Percentiles rank a stretch among this genome's conserved stretches.
Conservation (phyloP, 2,113 vertebrate genomes). For the Pipa parva region DNA sequence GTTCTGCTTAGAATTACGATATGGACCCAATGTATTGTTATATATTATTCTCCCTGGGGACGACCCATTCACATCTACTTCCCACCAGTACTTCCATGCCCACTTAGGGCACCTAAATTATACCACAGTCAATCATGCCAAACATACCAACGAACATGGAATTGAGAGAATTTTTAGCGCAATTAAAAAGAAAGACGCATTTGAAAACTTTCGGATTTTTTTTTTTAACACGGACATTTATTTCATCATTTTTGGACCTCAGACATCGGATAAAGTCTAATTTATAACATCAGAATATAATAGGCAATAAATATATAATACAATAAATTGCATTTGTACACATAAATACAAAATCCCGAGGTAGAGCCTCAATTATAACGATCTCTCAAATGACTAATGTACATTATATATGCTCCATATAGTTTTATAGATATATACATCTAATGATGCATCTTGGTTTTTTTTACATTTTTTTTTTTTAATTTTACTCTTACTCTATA, state of each 20-base stretch:
- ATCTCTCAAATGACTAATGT: constrained; percentile 80
- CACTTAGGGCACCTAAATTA: no score
- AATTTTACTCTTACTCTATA: constrained; percentile 52
- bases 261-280: constrained; percentile 86
- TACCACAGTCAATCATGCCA: no score
- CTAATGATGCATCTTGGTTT: constrained; percentile 67
- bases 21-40: no score
- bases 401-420: constrained; percentile 74
- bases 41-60: no score
- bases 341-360: constrained; percentile 99
- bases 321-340: constrained; percentile 96
- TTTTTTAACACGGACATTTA: constrained; percentile 93
- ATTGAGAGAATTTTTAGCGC: no score
- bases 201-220: no score
- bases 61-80: no score
- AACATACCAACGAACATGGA: no score
- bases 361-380: constrained; percentile 98
- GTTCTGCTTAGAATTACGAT: no score
- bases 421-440: constrained; percentile 55
- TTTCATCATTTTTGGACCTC: constrained; percentile 80
- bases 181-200: no score
- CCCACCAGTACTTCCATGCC: no score
- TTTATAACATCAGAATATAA: constrained; percentile 90
- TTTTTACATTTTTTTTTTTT: background rate
- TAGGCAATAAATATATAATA: constrained; percentile 97